phyloP scores from a whole-genome alignment of 2,113 vertebrate species.

The Acinonyx jubatus region DNA sequence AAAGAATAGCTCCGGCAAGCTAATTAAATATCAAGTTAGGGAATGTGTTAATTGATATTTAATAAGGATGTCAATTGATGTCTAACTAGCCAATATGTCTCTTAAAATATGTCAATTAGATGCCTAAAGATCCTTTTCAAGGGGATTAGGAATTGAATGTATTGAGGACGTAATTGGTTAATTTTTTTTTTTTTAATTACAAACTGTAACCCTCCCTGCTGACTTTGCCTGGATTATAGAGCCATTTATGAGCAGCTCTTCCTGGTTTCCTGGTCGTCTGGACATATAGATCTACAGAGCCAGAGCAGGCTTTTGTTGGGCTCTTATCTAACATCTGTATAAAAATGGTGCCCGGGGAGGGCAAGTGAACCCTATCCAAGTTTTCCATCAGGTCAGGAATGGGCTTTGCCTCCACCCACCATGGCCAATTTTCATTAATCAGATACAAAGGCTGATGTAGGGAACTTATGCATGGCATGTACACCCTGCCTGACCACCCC shows the following conservation, averaged over 20 bases:
- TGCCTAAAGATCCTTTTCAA: conserved; percentile 85
- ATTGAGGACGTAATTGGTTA: conserved; percentile 81
- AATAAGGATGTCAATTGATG: conserved; percentile 89
- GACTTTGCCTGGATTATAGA: conserved; percentile 68
- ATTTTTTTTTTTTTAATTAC: conserved; percentile 76
- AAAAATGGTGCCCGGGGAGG: neutral
- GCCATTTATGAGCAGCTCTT: neutral
- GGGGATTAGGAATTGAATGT: conserved; percentile 83
- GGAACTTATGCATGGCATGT: neutral
- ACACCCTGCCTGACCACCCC: neutral
- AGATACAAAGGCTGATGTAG: neutral
- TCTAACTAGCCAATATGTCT: conserved; percentile 87
- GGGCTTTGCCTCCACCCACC: neutral
- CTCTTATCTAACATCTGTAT: neutral
- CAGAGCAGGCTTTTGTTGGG: neutral
- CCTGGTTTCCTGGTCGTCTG: neutral
- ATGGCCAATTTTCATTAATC: neutral
- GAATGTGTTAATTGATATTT: conserved; percentile 88
- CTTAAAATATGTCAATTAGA: conserved; percentile 87
- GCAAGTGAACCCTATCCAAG: neutral
- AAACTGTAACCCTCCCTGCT: conserved; percentile 66
- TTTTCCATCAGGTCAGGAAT: neutral
- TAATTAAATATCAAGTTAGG: conserved; percentile 89
- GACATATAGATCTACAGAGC: neutral
- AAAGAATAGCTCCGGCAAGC: conserved; percentile 87